Evolutionary conservation across 2,888 invertebrate species (phyloP), one percentile per base, ranked within the genome.

Genomic region (Nebria brevicollis): DNA sequence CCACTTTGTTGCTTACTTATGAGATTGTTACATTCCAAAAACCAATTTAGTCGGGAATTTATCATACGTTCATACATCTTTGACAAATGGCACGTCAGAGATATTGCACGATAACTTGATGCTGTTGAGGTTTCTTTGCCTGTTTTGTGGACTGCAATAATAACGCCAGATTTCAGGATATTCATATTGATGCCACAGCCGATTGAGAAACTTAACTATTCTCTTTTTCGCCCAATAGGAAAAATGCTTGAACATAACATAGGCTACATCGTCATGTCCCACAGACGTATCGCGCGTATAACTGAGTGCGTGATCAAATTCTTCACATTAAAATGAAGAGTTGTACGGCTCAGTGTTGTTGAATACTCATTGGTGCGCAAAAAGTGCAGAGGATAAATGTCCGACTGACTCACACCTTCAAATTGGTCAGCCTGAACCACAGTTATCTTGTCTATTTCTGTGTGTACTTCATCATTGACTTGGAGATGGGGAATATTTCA

Each of bases 41-140:
- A 20, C 70, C 70, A 70, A 15, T 13, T 34, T 0, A 70, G 70
- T 6, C 25, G 1, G 70, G 7, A 25, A 70, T 70, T 70, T 20
- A 20, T 70, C 25, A 70, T 25, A 13, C 7, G 70, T 70, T 70
- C 70, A 34, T 70, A 70, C 1, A 70, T 70, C 6, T 70, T 70
- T 70, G 70, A 70, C 15, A 68, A 20, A 68, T 68, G 68, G 68
- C 68, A 68, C 3, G 68, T 70, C 13, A 70, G 25, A 25, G 26
- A 70, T 70, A 70, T 70, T 7, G 70, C 34, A 26, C 70, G 70
- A 15, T 70, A 70, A 15, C 70, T 70, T 26, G 70, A 70, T 26
- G 70, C 26, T 13, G 34, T 5, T 11, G 25, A 34, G 5, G 26
- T 2, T 2, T 20, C 6, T 20, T 70, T 70, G 20, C 25, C 26